Evolutionary conservation across 2,797 vertebrate genomes (phyloP).

Genomic region (Oreochromis grahami): DNA sequence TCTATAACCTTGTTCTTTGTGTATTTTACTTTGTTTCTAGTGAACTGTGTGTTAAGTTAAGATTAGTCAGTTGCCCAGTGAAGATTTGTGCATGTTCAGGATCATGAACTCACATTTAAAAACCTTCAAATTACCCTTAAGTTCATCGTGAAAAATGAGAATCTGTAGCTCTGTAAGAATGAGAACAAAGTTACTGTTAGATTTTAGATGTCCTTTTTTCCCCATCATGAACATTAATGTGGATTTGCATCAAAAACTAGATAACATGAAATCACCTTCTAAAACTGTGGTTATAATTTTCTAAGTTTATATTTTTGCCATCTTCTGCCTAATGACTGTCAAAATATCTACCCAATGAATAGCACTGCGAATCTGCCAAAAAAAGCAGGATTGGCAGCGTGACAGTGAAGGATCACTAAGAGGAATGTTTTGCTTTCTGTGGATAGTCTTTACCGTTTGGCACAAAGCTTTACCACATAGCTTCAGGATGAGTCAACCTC

Average conservation of each 20-base stretch:
- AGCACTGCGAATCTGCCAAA: neutral
- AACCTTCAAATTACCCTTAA: neutral
- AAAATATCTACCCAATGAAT: neutral
- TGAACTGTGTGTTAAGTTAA: neutral
- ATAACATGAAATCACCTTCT: neutral
- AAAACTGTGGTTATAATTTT: neutral
- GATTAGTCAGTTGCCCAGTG: neutral
- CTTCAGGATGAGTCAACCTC: slow-evolving; percentile 8
- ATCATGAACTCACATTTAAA: neutral
- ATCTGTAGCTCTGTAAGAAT: fast-evolving
- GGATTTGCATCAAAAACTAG: neutral
- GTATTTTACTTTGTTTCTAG: neutral
- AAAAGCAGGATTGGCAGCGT: slow-evolving; percentile 8
- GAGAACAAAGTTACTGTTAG: neutral
- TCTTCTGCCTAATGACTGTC: neutral
- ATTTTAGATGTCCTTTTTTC: neutral
- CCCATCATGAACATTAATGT: neutral
- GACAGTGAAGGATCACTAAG: neutral
- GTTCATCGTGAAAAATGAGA: fast-evolving
- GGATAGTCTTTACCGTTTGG: slow-evolving; percentile 2
- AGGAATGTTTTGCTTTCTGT: slow-evolving; percentile 4
- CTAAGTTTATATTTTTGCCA: neutral
- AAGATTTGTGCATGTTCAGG: neutral
- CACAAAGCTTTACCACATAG: neutral
- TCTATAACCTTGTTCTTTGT: neutral